Base-by-base conservation (phyloP, 2,113 vertebrate species). In the Camelus bactrianus region DNA sequence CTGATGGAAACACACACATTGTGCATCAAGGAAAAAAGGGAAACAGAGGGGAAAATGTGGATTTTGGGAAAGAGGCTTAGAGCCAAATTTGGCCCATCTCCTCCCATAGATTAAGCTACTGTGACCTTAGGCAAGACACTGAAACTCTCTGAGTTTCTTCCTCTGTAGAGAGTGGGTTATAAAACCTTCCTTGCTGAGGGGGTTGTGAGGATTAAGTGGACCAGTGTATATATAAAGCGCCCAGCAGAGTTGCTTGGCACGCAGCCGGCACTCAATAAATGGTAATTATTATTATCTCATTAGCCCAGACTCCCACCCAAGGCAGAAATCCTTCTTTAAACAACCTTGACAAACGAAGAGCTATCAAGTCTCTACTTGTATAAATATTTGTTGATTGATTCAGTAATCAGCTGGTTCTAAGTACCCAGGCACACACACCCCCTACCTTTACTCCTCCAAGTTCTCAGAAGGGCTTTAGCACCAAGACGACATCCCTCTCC, bases 301-400 rank as follows among this genome's bases (percentile, higher is more conserved):
- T 86, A 97, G 77, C 58, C 89, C 92, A 76, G 95, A 92, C 46
- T 91, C 80, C 91, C 83, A 97, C 93, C 92, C 82, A 79, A 96
- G 70, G 94, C 93, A 96, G 82, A 94, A 88, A 96, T 89, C 87
- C 77, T 95, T 95, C 93, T 97, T 89, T 75, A 97, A 95, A 96
- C 95, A 95, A 89, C 52, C 4, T 84, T 82, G 70, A 85, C 89
- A 80, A 91, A 93, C 48, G n/a, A 22, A 86, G 77, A 79, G 73
- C 69, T 91, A 77, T 76, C 62, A 83, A 69, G 92, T 92, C 73
- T 89, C 86, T 87, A 50, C 75, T 65, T 93, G 82, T 94, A 96
- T 96, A 97, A 96, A 97, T 97, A 96, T 93, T 94, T 96, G 95
- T 91, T 96, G 86, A 81, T 88, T 95, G 89, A 94, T 80, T 97